Conservation (phyloP, 2,888 invertebrate genomes). For the Watsonalla cultraria region DNA sequence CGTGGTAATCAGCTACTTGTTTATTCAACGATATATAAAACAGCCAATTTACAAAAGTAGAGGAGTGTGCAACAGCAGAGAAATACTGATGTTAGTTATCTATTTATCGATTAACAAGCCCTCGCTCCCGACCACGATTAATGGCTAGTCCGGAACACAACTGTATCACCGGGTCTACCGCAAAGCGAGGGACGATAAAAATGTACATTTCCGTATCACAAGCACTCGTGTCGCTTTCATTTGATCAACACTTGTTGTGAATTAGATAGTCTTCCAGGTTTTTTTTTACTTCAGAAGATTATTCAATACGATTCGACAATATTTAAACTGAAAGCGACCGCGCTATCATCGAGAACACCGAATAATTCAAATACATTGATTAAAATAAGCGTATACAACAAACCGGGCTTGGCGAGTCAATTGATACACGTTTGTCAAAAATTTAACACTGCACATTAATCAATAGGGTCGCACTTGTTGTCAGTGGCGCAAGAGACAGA, state of each 20-base stretch:
- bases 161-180: conserved; percentile 36
- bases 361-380: not conserved
- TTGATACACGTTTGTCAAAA: too few species aligned
- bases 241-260: conserved; percentile 13
- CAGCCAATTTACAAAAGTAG: too few species aligned
- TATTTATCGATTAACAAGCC: not conserved
- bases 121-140: conserved; percentile 16
- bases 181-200: conserved; percentile 33
- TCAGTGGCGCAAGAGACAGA: not conserved
- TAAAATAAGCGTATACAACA: not conserved
- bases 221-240: conserved; percentile 10
- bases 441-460: too few species aligned
- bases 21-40: too few species aligned
- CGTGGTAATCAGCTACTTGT: too few species aligned
- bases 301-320: not conserved
- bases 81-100: too few species aligned
- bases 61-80: too few species aligned
- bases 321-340: too few species aligned
- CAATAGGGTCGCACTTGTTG: not conserved
- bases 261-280: conserved; percentile 20
- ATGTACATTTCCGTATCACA: conserved; percentile 21
- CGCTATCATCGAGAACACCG: not conserved
- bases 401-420: too few species aligned
- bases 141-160: conserved; percentile 42
- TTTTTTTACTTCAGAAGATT: conserved; percentile 8